These are phyloP conservation scores for Synanceia verrucosa DNA, from an alignment of 2,797 vertebrate genomes.

Conservation along the genomic window DNA sequence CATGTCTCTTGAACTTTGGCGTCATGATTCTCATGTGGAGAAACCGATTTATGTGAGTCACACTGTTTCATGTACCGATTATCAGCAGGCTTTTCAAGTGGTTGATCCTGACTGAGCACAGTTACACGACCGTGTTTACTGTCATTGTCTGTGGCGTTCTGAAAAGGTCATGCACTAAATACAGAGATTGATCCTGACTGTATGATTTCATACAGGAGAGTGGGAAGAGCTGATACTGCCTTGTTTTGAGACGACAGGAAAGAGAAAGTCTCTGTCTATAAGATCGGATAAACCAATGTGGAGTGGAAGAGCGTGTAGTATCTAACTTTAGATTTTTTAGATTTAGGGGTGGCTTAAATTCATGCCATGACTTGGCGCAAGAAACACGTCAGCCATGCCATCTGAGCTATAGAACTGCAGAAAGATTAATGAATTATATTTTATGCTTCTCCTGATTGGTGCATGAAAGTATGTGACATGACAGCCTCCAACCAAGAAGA, in stretches of 20 bases:
- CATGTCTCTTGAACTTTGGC: constrained; percentile 17
- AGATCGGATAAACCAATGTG: not conserved
- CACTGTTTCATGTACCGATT: constrained; percentile 24
- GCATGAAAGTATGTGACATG: too few relatives aligned
- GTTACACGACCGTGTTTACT: not conserved
- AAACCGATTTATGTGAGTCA: not conserved
- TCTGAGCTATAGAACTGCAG: too few relatives aligned
- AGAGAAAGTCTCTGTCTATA: not conserved
- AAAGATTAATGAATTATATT: too few relatives aligned
- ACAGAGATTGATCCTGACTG: not conserved
- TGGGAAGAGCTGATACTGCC: not conserved
- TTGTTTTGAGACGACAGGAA: not conserved
- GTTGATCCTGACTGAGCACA: not conserved
- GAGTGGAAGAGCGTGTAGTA: not conserved
- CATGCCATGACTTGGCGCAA: not conserved
- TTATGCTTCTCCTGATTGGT: too few relatives aligned
- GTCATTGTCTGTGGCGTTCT: not conserved
- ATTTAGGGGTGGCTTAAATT: not conserved
- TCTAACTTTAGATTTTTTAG: not conserved
- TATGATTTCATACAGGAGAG: not conserved
- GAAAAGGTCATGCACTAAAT: not conserved
- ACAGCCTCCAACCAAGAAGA: too few relatives aligned
- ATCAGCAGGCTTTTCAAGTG: not conserved
- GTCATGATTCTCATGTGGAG: constrained; percentile 33
- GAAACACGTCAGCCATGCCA: not conserved